A percentile compares a stretch with the other conserved stretches of the same genome.
Conservation (phyloP, 2,113 vertebrate genomes). For the Paramormyrops kingsleyae region DNA sequence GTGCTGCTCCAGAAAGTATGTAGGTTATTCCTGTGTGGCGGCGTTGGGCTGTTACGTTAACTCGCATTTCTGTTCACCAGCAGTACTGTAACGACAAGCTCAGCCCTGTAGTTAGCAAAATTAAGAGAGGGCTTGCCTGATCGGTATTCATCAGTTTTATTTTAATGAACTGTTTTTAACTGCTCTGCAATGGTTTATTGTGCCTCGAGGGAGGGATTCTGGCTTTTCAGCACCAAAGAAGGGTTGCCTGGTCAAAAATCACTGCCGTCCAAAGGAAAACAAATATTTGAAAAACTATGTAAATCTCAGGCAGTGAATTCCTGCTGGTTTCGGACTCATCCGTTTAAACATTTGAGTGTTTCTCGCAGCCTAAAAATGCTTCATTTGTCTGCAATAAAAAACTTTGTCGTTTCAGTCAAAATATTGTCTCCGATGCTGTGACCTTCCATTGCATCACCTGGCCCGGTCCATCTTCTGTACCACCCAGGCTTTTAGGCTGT, state of each 20-base stretch:
- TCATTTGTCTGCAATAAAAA: neutral
- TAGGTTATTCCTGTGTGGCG: neutral
- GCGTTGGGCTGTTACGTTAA: neutral
- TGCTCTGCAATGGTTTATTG: neutral
- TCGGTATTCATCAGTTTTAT: neutral
- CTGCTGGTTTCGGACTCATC: neutral
- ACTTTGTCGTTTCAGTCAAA: neutral
- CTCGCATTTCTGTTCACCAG: neutral
- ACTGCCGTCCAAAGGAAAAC: neutral
- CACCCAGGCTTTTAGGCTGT: conserved; percentile 19
- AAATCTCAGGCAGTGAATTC: neutral
- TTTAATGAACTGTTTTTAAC: neutral
- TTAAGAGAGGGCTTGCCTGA: neutral
- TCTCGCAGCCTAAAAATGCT: neutral
- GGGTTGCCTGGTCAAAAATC: neutral
- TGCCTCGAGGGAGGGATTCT: neutral
- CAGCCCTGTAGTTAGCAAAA: neutral
- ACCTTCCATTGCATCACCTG: conserved; percentile 19
- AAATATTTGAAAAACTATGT: neutral
- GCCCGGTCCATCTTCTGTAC: conserved; percentile 8
- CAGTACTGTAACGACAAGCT: neutral
- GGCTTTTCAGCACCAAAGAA: neutral
- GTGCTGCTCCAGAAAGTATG: neutral
- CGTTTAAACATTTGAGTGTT: neutral
- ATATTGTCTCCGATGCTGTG: neutral